Conservation (phyloP, 2,888 invertebrate species). For the Siphlonurus alternatus region DNA sequence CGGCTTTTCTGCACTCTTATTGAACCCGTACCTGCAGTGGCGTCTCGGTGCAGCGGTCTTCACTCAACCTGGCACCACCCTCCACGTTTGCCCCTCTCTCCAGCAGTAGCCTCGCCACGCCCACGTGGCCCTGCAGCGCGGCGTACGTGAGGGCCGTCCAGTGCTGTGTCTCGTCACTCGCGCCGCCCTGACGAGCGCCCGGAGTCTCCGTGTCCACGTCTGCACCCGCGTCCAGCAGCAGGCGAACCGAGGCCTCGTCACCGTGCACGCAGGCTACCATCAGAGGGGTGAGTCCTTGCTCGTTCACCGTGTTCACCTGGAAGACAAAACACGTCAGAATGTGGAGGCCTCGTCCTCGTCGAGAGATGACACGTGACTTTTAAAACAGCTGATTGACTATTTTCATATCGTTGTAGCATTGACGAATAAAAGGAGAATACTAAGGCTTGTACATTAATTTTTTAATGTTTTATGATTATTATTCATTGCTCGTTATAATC, state of each 20-base stretch:
- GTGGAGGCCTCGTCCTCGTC: no score
- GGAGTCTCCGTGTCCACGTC: constrained; percentile 70
- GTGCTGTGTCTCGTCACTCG: constrained; percentile 44
- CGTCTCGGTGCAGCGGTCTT: constrained; percentile 73
- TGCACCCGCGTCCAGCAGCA: constrained; percentile 62
- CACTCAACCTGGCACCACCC: constrained; percentile 65
- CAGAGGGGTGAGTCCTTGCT: constrained; percentile 60
- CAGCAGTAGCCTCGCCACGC: constrained; percentile 36
- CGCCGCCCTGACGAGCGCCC: constrained; percentile 20
- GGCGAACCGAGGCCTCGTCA: constrained; percentile 57
- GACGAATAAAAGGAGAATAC: no score
- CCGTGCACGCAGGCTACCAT: constrained; percentile 70
- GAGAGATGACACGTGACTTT: not conserved
- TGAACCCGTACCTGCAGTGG: constrained; percentile 63
- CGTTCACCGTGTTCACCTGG: constrained; percentile 55
- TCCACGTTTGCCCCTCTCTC: constrained; percentile 69
- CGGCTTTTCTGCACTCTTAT: no score
- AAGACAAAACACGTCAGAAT: constrained; percentile 5
- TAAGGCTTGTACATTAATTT: no score
- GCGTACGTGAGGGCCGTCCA: constrained; percentile 87
- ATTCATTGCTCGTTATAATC: no score
- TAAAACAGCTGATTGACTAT: not conserved
- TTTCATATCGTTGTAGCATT: no score
- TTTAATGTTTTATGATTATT: no score
- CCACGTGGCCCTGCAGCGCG: constrained; percentile 34